Base-by-base conservation (phyloP, 2,797 vertebrate species). In the Channa striata region DNA sequence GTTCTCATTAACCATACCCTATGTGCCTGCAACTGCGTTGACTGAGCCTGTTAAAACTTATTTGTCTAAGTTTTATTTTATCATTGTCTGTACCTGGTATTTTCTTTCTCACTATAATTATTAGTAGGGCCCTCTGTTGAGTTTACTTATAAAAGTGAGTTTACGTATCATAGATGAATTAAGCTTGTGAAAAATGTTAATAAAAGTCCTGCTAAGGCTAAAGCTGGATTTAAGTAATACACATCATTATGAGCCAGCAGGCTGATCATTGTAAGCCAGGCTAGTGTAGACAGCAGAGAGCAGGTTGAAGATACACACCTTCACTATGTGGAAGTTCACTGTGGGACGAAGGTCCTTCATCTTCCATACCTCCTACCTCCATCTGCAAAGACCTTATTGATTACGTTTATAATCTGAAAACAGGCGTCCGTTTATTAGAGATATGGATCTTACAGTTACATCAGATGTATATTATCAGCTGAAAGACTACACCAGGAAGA, bases 361-460 rank as follows among this genome's bases (percentile, higher is more conserved):
- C 86, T 51, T 81, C 89, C 34, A 70, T 82, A 68, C 48, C 81
- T 72, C 90, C 91, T 54, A 49, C 80, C 80, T 94, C 92, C 92
- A 93, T 92, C 6, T 34, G 61, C 51, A 63, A 20, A 52, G 11
- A 21, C 74, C 48, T 21, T 33, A 25, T 20, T 37, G 53, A 9
- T 71, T 70, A 58, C 11, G 56, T 59, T 34, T 36, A 58, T 1
- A 61, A 69, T 63, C 68, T 87, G 58, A 9, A 65, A 44, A 52
- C 1, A 62, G 37, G 9, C 39, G 73, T 3, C 14, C 21, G 36
- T 0, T 33, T 30, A 11, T 14, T 51, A 57, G 14, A 34, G 12
- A 56, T 1, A 13, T 17, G 13, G 2, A 19, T 33, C 59, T 56
- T 2, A 44, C 6, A 0, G 1, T 5, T 50, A 8, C 13, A 67